phyloP scores from a whole-genome alignment of 2,888 invertebrate genomes.

The Netelia virgata region DNA sequence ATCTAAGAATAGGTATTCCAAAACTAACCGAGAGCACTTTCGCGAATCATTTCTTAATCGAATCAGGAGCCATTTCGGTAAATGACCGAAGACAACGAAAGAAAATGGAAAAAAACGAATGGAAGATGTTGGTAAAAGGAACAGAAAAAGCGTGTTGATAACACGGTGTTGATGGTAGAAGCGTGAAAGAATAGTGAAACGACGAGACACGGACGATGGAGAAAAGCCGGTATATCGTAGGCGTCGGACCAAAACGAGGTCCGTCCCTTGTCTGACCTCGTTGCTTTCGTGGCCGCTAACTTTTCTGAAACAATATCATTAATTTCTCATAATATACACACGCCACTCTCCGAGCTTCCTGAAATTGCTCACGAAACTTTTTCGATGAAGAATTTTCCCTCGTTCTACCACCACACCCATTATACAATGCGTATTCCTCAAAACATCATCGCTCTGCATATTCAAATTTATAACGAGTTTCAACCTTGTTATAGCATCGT shows the following conservation, averaged over 20 bases:
- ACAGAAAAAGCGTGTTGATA: slow-evolving; percentile 75
- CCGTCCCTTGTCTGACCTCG: slow-evolving; percentile 22
- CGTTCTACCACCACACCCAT: slow-evolving; percentile 7
- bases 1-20: slow-evolving; percentile 63
- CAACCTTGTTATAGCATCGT: no score
- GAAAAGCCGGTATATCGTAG: slow-evolving; percentile 42
- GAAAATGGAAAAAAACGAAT: slow-evolving; percentile 38
- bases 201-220: slow-evolving; percentile 5
- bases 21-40: slow-evolving; percentile 75
- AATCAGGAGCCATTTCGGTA: slow-evolving; percentile 74
- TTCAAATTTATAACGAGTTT: no score
- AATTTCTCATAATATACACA: slow-evolving; percentile 47
- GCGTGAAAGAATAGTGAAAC: slow-evolving; percentile 35
- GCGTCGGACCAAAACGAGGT: slow-evolving; percentile 48
- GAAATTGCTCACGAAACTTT: slow-evolving; percentile 16
- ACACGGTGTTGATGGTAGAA: slow-evolving; percentile 46
- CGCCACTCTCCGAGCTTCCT: neutral
- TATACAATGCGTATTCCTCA: no score
- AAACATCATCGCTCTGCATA: no score
- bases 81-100: slow-evolving; percentile 47
- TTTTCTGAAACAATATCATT: slow-evolving; percentile 63
- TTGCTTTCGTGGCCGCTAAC: slow-evolving; percentile 35
- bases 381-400: neutral
- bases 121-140: slow-evolving; percentile 36
- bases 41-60: slow-evolving; percentile 82